Percentiles rank a stretch among this genome's conserved stretches.
Conservation (phyloP, 2,797 vertebrate species). For the Ispidina picta region DNA sequence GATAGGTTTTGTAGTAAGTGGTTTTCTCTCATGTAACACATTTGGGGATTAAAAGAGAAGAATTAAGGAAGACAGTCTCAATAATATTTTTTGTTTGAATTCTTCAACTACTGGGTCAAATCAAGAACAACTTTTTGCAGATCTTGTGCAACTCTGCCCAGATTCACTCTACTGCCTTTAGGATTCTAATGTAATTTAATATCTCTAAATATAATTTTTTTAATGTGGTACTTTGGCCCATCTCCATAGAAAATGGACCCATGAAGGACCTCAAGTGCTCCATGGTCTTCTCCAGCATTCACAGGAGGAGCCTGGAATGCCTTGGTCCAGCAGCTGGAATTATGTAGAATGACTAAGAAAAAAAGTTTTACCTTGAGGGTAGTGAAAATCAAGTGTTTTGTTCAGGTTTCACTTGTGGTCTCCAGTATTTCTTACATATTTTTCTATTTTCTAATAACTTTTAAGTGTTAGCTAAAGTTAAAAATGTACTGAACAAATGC, state of each 20-base stretch:
- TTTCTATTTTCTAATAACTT: background rate
- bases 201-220: background rate
- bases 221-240: background rate
- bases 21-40: background rate
- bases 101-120: background rate
- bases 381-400: background rate
- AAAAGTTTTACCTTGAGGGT: accelerated
- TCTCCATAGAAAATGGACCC: background rate
- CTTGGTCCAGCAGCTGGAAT: background rate
- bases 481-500: background rate
- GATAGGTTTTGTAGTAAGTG: background rate
- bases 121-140: background rate
- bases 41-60: background rate
- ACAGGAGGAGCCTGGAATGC: background rate
- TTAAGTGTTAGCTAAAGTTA: background rate
- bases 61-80: background rate
- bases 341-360: background rate
- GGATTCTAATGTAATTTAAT: background rate
- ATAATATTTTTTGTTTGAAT: background rate
- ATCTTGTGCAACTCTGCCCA: background rate
- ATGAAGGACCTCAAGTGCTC: background rate
- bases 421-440: background rate
- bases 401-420: background rate
- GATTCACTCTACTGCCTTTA: background rate
- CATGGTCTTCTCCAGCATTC: background rate